These are phyloP conservation scores for Castor canadensis DNA, from an alignment of 2,113 vertebrate species.

Conservation along the genomic window DNA sequence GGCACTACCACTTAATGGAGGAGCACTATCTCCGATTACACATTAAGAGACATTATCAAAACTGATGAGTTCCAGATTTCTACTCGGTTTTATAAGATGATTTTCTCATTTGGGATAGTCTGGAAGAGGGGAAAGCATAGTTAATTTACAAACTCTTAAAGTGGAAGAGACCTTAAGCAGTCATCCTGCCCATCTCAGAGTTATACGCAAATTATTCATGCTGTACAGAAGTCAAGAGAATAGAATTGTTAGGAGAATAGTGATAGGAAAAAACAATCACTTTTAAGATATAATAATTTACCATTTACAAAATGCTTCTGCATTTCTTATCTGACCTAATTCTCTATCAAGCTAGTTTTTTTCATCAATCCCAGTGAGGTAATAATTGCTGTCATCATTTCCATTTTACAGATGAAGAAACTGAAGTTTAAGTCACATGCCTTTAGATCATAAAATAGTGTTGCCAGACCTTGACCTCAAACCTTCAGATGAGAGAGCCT, in stretches of 20 bases:
- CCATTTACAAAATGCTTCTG: conserved; percentile 28
- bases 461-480: neutral
- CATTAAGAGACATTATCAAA: conserved; percentile 60
- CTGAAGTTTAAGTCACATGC: neutral
- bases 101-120: conserved; percentile 31
- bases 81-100: conserved; percentile 12
- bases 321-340: neutral
- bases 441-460: neutral
- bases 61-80: conserved; percentile 53
- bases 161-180: conserved; percentile 14
- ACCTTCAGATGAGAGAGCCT: neutral
- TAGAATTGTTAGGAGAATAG: neutral
- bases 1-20: conserved; percentile 48
- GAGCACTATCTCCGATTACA: conserved; percentile 30
- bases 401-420: conserved; percentile 42
- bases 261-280: neutral
- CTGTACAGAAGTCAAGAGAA: conserved; percentile 35
- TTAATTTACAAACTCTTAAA: conserved; percentile 20
- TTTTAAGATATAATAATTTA: conserved; percentile 8
- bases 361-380: neutral
- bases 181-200: neutral
- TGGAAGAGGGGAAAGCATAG: neutral
- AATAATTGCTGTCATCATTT: conserved; percentile 47
- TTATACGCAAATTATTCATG: conserved; percentile 3
- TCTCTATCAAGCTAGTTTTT: neutral